phyloP scores from a whole-genome alignment of 2,797 vertebrate genomes.

The Anguilla megastoma region DNA sequence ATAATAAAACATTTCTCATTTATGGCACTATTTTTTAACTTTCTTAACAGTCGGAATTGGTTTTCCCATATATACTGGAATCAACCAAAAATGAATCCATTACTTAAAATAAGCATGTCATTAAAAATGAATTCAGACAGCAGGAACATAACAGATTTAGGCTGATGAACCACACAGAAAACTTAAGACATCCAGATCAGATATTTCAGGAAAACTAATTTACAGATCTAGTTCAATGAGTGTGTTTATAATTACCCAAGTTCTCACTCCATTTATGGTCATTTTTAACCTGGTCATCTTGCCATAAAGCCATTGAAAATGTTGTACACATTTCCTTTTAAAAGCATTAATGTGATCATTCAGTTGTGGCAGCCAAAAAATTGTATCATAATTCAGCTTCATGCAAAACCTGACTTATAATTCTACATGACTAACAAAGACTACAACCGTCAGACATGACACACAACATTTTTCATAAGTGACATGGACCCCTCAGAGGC shows the following conservation, averaged over 20 bases:
- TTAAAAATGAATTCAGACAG: neutral
- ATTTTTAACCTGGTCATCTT: neutral
- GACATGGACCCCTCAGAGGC: neutral
- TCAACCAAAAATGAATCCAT: neutral
- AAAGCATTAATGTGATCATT: neutral
- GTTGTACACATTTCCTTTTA: neutral
- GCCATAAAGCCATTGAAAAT: neutral
- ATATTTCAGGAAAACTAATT: neutral
- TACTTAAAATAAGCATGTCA: neutral
- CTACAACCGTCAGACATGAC: neutral
- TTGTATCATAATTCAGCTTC: neutral
- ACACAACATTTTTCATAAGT: neutral
- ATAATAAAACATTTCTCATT: neutral
- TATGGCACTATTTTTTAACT: neutral
- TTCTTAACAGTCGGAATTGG: too few species aligned
- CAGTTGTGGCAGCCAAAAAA: neutral
- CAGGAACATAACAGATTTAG: neutral
- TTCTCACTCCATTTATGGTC: neutral
- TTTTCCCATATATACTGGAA: neutral
- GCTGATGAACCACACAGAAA: neutral
- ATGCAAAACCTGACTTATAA: neutral
- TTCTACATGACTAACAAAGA: neutral
- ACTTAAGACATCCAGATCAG: neutral
- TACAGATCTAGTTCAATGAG: neutral
- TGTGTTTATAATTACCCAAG: neutral